Base-by-base conservation (phyloP, 2,797 vertebrate genomes). In the Tamandua tetradactyla region DNA sequence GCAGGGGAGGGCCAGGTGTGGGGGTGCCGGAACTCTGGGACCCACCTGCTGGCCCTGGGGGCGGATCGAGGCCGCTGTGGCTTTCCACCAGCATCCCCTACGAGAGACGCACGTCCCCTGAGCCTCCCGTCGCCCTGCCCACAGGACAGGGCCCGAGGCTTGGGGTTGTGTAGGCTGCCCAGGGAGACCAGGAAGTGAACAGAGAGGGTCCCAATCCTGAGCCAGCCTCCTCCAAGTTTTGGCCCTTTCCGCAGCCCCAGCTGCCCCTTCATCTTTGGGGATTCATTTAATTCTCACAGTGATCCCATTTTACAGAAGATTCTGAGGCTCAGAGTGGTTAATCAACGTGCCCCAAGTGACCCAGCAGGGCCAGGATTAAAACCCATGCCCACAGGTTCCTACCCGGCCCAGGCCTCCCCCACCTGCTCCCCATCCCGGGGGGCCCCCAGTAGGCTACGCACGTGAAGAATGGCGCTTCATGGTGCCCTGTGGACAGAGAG, bases 381-480 rank as follows among this genome's bases (percentile, higher is more conserved):
- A 75, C 44, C 62, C 72, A 59, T 22, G 37, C n/a, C 35, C 81
- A 47, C 5, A 27, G 76, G 17, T n/a, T 37, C 49, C 40, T 18
- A 11, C 7, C 10, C 49, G 13, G 42, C 82, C 20, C 47, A 17
- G 42, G 20, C 40, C 17, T 5, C 40, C 30, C 7, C 3, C 32
- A 23, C 20, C 52, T 55, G 52, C 17, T 20, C 40, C 13, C 44
- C 17, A 27, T 15, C 15, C 0, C 27, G 23, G 14, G 14, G 10
- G 40, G 23, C 30, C 42, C 42, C 14, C 20, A 80, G 40, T 0
- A 3, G 47, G 85, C 30, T 85, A 98, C 98, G 98, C 80, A 98
- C 98, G 95, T 2, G 98, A 94, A 0, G 98, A 97, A 59, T 98
- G 98, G 17, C 98, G 97, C 71, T 98, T 98, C 96, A 98, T 97